Percentiles rank a stretch among this genome's conserved stretches.
Conservation (phyloP, 1,140 invertebrate genomes). For the Diabrotica virgifera region DNA sequence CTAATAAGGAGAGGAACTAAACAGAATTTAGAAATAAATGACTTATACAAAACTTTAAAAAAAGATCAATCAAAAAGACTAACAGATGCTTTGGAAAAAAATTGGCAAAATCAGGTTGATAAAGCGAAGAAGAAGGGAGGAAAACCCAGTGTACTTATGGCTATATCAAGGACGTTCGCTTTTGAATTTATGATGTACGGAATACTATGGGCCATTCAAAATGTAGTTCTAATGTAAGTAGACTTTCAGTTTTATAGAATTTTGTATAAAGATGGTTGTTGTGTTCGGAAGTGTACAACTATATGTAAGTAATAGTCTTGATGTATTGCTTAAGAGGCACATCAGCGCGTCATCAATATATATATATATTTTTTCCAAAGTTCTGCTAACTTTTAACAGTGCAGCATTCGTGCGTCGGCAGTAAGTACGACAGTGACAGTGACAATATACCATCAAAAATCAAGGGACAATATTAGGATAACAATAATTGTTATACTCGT, state of each 20-base stretch:
- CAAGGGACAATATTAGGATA: no score
- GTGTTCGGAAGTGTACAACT: no score
- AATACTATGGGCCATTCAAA: conserved; percentile 17
- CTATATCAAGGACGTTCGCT: conserved; percentile 49
- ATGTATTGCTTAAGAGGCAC: background rate
- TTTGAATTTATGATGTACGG: conserved; percentile 49
- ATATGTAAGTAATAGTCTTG: background rate
- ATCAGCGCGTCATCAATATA: no score
- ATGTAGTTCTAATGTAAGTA: no score
- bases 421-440: no score
- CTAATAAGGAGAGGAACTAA: conserved; percentile 35
- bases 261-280: no score
- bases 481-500: no score
- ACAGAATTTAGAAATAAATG: conserved; percentile 33
- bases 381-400: no score
- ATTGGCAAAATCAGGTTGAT: conserved; percentile 52
- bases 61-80: conserved; percentile 42
- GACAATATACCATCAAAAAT: no score
- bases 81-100: conserved; percentile 51
- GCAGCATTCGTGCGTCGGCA: no score
- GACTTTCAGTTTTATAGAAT: no score
- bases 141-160: conserved; percentile 45
- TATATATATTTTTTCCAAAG: no score
- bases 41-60: conserved; percentile 38
- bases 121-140: conserved; percentile 26